These are phyloP conservation scores for Echinarachnius parma DNA, from an alignment of 53 echinoderm and acorn worm species.

Conservation along the genomic window DNA sequence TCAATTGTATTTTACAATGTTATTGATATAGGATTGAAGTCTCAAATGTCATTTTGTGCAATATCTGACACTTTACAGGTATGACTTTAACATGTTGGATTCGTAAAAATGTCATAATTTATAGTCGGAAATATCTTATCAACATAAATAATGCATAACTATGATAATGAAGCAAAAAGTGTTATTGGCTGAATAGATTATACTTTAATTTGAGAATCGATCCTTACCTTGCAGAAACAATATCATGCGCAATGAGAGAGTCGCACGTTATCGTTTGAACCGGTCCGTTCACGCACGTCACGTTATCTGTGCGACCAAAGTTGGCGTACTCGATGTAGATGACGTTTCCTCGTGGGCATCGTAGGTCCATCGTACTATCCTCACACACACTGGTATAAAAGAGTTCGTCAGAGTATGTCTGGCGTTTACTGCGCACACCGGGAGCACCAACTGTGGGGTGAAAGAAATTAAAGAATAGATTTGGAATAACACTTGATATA, in stretches of 20 bases:
- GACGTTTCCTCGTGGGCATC: constrained; percentile 41
- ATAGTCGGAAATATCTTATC: too few species aligned
- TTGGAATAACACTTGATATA: too few species aligned
- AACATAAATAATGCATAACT: too few species aligned
- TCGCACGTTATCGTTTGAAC: constrained; percentile 51
- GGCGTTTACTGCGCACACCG: background rate
- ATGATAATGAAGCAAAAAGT: too few species aligned
- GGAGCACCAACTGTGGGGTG: constrained; percentile 7
- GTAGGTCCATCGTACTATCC: constrained; percentile 77
- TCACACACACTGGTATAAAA: constrained; percentile 88
- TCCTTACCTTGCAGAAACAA: constrained; percentile 73
- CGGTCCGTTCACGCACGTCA: constrained; percentile 57
- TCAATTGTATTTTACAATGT: too few species aligned
- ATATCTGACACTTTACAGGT: too few species aligned
- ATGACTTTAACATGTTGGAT: too few species aligned
- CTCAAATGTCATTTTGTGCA: too few species aligned
- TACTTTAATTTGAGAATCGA: too few species aligned
- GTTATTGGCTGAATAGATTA: too few species aligned
- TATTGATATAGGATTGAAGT: too few species aligned
- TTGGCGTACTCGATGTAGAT: constrained; percentile 66
- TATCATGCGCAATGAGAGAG: constrained; percentile 31
- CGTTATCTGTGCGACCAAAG: constrained; percentile 75
- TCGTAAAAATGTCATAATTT: too few species aligned
- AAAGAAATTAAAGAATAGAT: background rate
- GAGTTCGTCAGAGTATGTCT: background rate